Percentiles rank a stretch among this genome's conserved stretches.
Evolutionary conservation across 2,888 invertebrate genomes (phyloP).

Genomic region (Rutpela maculata): DNA sequence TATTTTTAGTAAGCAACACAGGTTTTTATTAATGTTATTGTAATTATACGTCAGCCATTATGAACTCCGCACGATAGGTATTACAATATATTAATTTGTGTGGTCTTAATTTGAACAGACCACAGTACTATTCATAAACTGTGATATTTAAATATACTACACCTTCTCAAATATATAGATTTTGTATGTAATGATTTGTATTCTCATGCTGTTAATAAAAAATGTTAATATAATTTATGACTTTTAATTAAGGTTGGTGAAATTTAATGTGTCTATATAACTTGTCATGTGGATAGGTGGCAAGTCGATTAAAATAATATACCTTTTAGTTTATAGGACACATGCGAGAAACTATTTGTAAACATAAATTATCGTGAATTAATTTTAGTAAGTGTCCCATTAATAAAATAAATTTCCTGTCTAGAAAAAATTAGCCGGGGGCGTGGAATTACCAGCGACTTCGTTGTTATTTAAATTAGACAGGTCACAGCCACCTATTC

Average conservation of each 20-base stretch:
- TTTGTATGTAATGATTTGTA: slow-evolving; percentile 48
- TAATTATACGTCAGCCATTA: slow-evolving; percentile 13
- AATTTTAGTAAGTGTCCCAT: slow-evolving; percentile 8
- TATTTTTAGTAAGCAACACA: slow-evolving; percentile 5
- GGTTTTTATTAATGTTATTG: slow-evolving; percentile 4
- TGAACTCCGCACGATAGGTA: slow-evolving; percentile 22
- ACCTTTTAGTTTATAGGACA: slow-evolving; percentile 21
- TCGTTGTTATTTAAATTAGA: slow-evolving; percentile 16
- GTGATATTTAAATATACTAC: slow-evolving; percentile 67
- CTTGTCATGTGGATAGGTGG: slow-evolving; percentile 37
- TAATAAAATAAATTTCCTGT: slow-evolving; percentile 24
- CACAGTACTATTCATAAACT: slow-evolving; percentile 62
- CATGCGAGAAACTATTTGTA: slow-evolving; percentile 18
- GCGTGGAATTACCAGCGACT: slow-evolving; percentile 41
- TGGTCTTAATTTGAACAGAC: slow-evolving; percentile 45
- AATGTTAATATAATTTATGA: slow-evolving; percentile 45
- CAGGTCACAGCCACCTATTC: slow-evolving; percentile 44
- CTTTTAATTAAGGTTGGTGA: slow-evolving; percentile 49
- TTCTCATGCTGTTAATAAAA: slow-evolving; percentile 45
- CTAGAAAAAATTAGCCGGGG: slow-evolving; percentile 18
- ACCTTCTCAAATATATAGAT: slow-evolving; percentile 50
- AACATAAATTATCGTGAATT: slow-evolving; percentile 16
- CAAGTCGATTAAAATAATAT: slow-evolving; percentile 12
- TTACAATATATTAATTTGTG: slow-evolving; percentile 42
- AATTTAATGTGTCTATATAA: slow-evolving; percentile 35